Conservation (phyloP, 1,140 invertebrate genomes). For the Xylocopa sonorina region DNA sequence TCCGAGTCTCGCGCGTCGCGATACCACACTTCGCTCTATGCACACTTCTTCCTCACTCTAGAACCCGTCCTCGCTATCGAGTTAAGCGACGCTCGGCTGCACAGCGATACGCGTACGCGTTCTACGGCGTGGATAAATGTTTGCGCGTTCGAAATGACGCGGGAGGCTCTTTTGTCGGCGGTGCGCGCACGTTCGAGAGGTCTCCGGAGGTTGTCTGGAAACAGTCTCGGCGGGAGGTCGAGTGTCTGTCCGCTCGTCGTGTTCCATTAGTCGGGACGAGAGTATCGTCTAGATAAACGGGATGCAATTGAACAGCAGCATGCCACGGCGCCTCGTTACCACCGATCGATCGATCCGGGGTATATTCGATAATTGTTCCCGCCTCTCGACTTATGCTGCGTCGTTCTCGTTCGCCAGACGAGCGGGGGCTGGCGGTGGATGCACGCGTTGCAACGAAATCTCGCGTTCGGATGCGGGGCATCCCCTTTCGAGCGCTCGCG, state of each 20-base stretch:
- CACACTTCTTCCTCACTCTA: no score
- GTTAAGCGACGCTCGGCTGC: no score
- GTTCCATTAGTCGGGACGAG: slow-evolving; percentile 20
- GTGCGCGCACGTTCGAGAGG: not conserved
- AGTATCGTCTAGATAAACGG: slow-evolving; percentile 28
- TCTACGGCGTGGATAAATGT: no score
- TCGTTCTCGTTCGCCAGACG: not conserved
- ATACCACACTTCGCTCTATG: no score
- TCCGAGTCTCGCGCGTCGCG: no score
- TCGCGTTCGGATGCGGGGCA: slow-evolving; percentile 20
- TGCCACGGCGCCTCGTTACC: not conserved
- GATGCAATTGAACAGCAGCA: not conserved
- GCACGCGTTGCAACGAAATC: no score
- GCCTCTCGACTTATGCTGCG: not conserved
- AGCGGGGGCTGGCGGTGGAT: no score
- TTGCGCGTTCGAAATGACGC: not conserved
- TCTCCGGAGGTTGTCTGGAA: not conserved
- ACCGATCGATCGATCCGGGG: not conserved
- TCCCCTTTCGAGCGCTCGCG: slow-evolving; percentile 33
- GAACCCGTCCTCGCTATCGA: no score
- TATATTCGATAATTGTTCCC: slow-evolving; percentile 2
- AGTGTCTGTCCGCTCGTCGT: not conserved
- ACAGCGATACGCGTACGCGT: no score
- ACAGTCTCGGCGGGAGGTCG: not conserved
- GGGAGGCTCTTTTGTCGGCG: no score